Evolutionary conservation across 1,140 invertebrate species (phyloP), one percentile per base, ranked within the genome.

Genomic region (Pygmarrhopalites habei): DNA sequence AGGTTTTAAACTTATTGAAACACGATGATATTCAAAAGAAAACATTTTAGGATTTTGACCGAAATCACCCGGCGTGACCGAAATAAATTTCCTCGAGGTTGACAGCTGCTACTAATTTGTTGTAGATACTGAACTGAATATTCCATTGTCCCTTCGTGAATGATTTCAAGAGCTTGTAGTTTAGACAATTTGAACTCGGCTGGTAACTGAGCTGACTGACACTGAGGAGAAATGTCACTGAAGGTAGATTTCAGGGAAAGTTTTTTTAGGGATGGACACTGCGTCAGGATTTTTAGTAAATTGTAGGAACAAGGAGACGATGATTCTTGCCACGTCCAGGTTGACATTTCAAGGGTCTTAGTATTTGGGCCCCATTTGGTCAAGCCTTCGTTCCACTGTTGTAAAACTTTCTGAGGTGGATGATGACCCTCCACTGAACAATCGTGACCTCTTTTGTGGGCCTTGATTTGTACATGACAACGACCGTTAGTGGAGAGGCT

Each of bases 261-360:
- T 43, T 59, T 64, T n/a, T n/a, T n/a, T n/a, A n/a, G n/a, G 1
- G 28, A 23, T n/a, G 56, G 59, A 15, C 32, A 47, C n/a, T 51
- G 47, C 17, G 44, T 19, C 1, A 64, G 21, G 26, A 58, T 53
- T 21, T 19, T 28, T 4, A 52, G 12, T 4, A 64, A 7, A 51
- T 64, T 59, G 17, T 28, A 41, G 10, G 56, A 21, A 52, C 30
- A 32, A 1, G 2, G 14, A 1, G 46, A n/a, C 28, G 32, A 28
- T 17, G 14, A 2, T 7, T 23, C 14, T n/a, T 58, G 32, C 30
- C 55, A 56, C 10, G 30, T 26, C 55, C 55, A 64, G 3, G 17
- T 39, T 10, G 5, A 14, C 4, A 56, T 12, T 19, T 56, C 53
- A 7, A 56, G 49, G n/a, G 14, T 3, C 10, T 7, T 28, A 17